Base-by-base conservation (phyloP, 2,888 invertebrate genomes). In the Aspidapion aeneum region DNA sequence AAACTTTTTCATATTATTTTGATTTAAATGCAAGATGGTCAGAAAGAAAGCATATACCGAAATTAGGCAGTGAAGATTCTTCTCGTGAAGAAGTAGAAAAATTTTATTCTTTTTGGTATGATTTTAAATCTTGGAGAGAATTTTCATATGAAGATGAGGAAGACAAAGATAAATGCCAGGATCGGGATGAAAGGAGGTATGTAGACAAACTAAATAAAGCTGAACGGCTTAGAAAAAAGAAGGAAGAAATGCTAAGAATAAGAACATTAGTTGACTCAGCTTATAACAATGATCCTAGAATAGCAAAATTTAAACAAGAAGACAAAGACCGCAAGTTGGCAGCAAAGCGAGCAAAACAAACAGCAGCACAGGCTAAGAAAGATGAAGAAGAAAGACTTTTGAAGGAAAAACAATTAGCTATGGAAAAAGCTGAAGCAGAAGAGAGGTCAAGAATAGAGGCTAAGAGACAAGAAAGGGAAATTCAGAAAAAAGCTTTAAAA, bases 71-170 rank as follows among this genome's bases (percentile, higher is more conserved):
- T 75, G 85, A 87, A n/a, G 83, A 90, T 63, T 88, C 93, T 60
- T 82, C 89, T 1, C 85, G 95, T 60, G 90, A 90, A 68, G 88
- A 92, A 74, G 98, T 99, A 0, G 96, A 98, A 76, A 82, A 84
- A 56, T 99, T 99, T 81, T 99, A 99, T 78, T 89, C 91, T 17
- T 99, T 98, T 80, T 99, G 99, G 99, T 98, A 93, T 79, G 91
- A 95, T 74, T 99, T 98, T 81, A 96, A 97, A 70, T 98, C 98
- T 0, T 99, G 99, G 99, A 86, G 99, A 66, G 99, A 99, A 78
- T 99, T 93, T 81, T 98, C 98, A 1, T 99, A 99, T 78, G 82
- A 97, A 70, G 99, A 99, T 78, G 98, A 98, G 81, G 98, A 99
- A 78, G 98, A 98, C 75, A 98, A 98, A 78, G 97, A 98, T 76